phyloP scores from a whole-genome alignment of 2,797 vertebrate species.

The Rhyacichthys aspro region DNA sequence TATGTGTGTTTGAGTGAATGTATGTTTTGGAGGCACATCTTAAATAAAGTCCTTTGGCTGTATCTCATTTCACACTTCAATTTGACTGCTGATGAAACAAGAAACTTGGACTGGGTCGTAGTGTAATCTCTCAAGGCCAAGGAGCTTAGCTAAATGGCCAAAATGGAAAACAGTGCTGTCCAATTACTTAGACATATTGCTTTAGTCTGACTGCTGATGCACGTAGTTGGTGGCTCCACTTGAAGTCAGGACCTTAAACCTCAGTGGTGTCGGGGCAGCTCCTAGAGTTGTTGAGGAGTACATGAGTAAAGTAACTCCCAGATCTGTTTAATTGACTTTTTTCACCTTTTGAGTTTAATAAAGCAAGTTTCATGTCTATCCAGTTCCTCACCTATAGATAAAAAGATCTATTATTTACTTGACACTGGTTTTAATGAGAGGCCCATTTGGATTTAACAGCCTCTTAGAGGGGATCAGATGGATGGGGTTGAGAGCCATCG shows the following conservation, averaged over 20 bases:
- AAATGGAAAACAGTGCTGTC: conserved; percentile 25
- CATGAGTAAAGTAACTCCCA: conserved; percentile 18
- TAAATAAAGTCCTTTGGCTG: conserved; percentile 1
- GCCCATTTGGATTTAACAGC: conserved; percentile 66
- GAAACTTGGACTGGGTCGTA: conserved; percentile 3
- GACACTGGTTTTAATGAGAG: conserved; percentile 60
- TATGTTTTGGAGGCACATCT: conserved; percentile 2
- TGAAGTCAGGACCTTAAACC: conserved; percentile 1
- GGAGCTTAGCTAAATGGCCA: conserved; percentile 7
- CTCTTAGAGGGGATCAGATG: conserved; percentile 70
- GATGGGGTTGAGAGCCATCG: conserved; percentile 63
- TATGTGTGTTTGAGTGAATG: conserved; percentile 1
- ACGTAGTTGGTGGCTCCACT: conserved; percentile 7
- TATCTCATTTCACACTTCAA: conserved; percentile 10
- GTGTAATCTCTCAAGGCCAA: conserved; percentile 11
- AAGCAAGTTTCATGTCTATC: conserved; percentile 56
- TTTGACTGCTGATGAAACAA: conserved; percentile 14
- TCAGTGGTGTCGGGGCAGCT: neutral
- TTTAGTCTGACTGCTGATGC: conserved; percentile 20
- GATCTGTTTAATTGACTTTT: conserved; percentile 53
- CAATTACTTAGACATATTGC: conserved; percentile 26
- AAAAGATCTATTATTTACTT: conserved; percentile 65
- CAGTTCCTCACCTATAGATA: conserved; percentile 54
- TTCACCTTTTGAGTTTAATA: conserved; percentile 57
- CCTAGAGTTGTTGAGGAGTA: conserved; percentile 7